Percentiles rank a stretch among this genome's conserved stretches.
Evolutionary conservation across 1,140 invertebrate species (phyloP).

Genomic region (Drosophila repleta): DNA sequence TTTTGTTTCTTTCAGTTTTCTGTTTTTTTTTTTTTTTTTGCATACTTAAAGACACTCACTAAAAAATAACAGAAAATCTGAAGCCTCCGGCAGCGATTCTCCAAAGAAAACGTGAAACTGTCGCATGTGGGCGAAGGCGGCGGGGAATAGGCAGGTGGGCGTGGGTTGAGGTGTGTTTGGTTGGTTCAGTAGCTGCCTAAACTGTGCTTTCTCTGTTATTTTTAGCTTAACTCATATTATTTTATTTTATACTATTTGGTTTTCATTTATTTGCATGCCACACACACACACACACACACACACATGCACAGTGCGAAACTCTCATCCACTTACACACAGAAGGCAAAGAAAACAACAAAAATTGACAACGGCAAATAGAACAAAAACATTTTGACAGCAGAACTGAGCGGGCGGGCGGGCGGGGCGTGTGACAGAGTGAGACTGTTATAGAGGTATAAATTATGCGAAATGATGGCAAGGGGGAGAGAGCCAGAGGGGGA

Average conservation of each 20-base stretch:
- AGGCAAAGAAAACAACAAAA: slow-evolving; percentile 14
- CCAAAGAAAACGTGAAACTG: neutral
- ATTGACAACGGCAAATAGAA: slow-evolving; percentile 24
- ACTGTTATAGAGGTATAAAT: neutral
- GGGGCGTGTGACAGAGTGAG: neutral
- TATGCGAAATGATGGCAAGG: neutral
- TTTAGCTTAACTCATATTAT: slow-evolving; percentile 13
- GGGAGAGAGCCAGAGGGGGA: no score
- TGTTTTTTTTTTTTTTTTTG: neutral
- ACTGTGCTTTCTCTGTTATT: slow-evolving; percentile 4
- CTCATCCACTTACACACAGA: neutral
- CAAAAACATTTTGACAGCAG: slow-evolving; percentile 19
- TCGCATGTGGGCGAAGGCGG: neutral
- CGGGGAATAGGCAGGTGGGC: neutral
- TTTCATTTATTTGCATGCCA: slow-evolving; percentile 33
- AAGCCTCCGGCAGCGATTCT: slow-evolving; percentile 14
- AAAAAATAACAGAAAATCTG: slow-evolving; percentile 14
- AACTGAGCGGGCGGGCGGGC: neutral
- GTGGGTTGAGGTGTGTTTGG: neutral
- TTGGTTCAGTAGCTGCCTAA: neutral
- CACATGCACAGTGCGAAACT: neutral
- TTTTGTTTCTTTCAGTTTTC: neutral
- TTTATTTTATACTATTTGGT: slow-evolving; percentile 19
- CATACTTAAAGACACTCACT: neutral
- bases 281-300: neutral